Evolutionary conservation across 2,888 invertebrate genomes (phyloP).

Genomic region (Empis stercorea): DNA sequence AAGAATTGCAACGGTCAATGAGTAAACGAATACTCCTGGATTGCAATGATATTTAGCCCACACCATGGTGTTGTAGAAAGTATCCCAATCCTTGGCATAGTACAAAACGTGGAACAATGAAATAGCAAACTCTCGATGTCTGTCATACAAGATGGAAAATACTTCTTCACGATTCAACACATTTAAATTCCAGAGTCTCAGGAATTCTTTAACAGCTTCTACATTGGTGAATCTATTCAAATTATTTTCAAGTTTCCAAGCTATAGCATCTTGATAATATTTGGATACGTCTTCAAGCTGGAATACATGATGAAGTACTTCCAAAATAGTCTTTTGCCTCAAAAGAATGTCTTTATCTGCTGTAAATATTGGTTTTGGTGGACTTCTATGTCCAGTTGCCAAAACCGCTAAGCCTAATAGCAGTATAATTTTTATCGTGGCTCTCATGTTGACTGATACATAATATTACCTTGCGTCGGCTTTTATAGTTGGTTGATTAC

Average conservation of each 20-base stretch:
- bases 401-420: constrained; percentile 21
- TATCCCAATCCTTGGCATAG: constrained; percentile 53
- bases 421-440: constrained; percentile 23
- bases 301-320: constrained; percentile 21
- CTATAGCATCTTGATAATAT: constrained; percentile 23
- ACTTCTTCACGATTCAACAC: constrained; percentile 25
- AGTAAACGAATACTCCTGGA: constrained; percentile 45
- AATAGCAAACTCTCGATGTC: constrained; percentile 41
- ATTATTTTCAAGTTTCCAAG: constrained; percentile 16
- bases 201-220: constrained; percentile 46
- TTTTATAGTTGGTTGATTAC: too few species aligned
- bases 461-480: neutral
- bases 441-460: neutral
- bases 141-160: constrained; percentile 26
- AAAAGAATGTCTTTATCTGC: constrained; percentile 22
- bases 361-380: constrained; percentile 14
- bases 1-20: constrained; percentile 43
- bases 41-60: constrained; percentile 49
- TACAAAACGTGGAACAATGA: constrained; percentile 48
- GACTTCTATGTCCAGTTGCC: constrained; percentile 14
- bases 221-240: constrained; percentile 43
- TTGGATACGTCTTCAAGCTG: constrained; percentile 38
- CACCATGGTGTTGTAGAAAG: constrained; percentile 51
- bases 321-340: constrained; percentile 25
- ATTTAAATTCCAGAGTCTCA: constrained; percentile 43